Evolutionary conservation across 2,797 vertebrate species (phyloP).

Genomic region (Remorina albescens): DNA sequence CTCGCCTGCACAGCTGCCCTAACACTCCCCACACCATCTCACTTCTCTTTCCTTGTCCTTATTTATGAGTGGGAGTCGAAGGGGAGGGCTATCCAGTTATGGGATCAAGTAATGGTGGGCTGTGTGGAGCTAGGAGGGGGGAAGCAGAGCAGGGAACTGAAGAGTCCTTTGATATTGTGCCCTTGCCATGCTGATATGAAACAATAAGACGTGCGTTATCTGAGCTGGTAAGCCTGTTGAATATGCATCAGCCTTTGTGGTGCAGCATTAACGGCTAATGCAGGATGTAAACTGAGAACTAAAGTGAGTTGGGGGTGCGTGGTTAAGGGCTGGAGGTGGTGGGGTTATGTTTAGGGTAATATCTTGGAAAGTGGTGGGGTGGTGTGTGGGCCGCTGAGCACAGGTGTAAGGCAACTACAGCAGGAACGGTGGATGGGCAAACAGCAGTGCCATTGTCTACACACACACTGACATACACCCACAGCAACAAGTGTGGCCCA

Average conservation of each 20-base stretch:
- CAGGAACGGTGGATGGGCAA: slow-evolving; percentile 68
- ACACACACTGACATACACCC: slow-evolving; percentile 22
- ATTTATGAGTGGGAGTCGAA: not conserved
- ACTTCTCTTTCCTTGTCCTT: slow-evolving; percentile 58
- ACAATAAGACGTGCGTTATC: slow-evolving; percentile 49
- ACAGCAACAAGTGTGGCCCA: slow-evolving; percentile 75
- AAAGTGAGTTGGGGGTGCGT: slow-evolving; percentile 63
- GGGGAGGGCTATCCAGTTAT: not conserved
- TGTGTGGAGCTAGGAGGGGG: not conserved
- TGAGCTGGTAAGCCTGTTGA: slow-evolving; percentile 60
- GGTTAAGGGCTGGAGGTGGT: slow-evolving; percentile 16
- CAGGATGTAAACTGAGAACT: slow-evolving; percentile 79
- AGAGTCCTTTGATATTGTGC: slow-evolving; percentile 37
- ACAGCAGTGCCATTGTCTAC: slow-evolving; percentile 84
- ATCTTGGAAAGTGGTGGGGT: not conserved
- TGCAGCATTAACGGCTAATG: slow-evolving; percentile 63
- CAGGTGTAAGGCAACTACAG: slow-evolving; percentile 84
- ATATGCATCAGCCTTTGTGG: slow-evolving; percentile 75
- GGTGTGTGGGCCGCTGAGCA: slow-evolving; percentile 73
- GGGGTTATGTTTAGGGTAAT: slow-evolving; percentile 31
- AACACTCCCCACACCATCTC: slow-evolving; percentile 40
- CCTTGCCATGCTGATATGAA: slow-evolving; percentile 51
- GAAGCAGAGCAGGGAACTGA: slow-evolving; percentile 7
- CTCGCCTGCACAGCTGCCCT: slow-evolving; percentile 43
- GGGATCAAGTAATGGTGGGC: slow-evolving; percentile 32